Percentiles rank a stretch among this genome's conserved stretches.
These are phyloP conservation scores for Rissa tridactyla DNA, from an alignment of 2,113 vertebrate species.

Conservation along the genomic window DNA sequence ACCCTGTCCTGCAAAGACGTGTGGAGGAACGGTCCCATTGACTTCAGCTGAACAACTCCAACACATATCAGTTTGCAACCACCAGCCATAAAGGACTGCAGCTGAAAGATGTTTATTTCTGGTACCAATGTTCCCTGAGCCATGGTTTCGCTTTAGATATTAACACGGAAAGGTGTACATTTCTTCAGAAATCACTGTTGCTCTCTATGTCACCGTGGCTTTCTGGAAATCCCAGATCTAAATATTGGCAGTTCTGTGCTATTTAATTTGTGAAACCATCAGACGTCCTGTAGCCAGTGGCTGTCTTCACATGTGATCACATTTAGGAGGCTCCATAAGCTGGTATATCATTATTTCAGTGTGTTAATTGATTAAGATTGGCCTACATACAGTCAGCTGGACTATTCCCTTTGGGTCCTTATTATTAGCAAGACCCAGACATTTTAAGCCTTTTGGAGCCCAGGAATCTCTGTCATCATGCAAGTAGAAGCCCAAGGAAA, in stretches of 20 bases:
- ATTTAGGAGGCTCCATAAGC: background rate
- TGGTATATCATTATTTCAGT: background rate
- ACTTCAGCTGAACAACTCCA: background rate
- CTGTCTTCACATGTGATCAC: background rate
- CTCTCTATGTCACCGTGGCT: background rate
- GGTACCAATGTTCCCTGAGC: background rate
- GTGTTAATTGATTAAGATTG: conserved; percentile 29
- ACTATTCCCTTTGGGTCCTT: background rate
- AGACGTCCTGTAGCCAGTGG: background rate
- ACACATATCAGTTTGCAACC: background rate
- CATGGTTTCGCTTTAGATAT: background rate
- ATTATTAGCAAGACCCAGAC: background rate
- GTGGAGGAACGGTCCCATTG: rapidly evolving
- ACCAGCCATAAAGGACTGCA: background rate
- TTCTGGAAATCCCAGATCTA: background rate
- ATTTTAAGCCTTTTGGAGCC: conserved; percentile 12
- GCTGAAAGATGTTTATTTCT: background rate
- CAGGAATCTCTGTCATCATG: background rate
- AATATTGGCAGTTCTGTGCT: background rate
- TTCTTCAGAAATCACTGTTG: background rate
- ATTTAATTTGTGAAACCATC: background rate
- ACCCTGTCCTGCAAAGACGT: rapidly evolving
- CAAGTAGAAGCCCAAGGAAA: background rate
- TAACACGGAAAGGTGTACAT: rapidly evolving
- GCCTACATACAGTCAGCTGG: background rate